Conservation (phyloP, 2,113 vertebrate genomes). For the Peromyscus leucopus region DNA sequence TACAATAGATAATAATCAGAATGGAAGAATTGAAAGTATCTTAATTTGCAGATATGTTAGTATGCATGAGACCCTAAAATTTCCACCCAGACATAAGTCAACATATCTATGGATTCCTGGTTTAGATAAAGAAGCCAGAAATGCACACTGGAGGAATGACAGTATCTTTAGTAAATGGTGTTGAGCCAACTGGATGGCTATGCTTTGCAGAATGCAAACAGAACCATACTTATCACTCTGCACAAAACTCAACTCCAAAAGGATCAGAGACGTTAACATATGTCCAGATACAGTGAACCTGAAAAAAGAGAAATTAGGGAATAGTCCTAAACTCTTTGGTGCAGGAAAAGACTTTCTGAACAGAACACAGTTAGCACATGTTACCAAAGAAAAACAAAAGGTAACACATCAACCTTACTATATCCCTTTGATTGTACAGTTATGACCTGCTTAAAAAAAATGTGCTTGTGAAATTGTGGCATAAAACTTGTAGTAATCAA, state of each 20-base stretch:
- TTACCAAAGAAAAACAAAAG: not conserved
- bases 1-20: too few relatives aligned
- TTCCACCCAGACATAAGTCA: not conserved
- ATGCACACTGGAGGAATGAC: not conserved
- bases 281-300: not conserved
- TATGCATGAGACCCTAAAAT: too few relatives aligned
- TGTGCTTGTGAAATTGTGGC: not conserved
- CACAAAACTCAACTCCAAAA: too few relatives aligned
- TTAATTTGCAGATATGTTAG: too few relatives aligned
- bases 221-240: too few relatives aligned
- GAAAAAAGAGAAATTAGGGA: not conserved
- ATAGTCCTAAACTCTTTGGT: not conserved
- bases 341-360: not conserved
- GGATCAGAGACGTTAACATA: not conserved
- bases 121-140: not conserved
- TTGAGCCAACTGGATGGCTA: too few relatives aligned
- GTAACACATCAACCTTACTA: not conserved
- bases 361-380: not conserved
- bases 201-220: too few relatives aligned
- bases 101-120: not conserved
- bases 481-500: not conserved
- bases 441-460: not conserved
- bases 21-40: too few relatives aligned
- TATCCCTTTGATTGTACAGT: not conserved
- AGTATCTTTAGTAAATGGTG: not conserved